A percentile compares a stretch with the other conserved stretches of the same genome.
phyloP scores from a whole-genome alignment of 1,140 invertebrate species.

The Drosophila sturtevanti region DNA sequence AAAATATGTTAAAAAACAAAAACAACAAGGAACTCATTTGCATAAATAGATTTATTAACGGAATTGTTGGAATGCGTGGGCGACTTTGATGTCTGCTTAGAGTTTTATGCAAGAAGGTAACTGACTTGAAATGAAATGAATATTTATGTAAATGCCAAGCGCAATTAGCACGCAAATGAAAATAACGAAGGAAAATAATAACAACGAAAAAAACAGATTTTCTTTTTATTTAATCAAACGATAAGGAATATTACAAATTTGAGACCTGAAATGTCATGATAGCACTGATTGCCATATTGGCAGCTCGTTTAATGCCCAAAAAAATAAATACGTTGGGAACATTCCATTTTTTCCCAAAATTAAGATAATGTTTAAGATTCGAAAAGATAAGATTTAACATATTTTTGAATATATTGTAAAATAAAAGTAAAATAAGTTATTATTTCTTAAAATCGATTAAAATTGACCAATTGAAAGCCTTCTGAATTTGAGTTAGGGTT shows the following conservation, averaged over 20 bases:
- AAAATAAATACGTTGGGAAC: too few species aligned
- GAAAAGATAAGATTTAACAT: too few species aligned
- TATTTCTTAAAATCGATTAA: too few species aligned
- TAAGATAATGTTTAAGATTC: conserved; percentile 31
- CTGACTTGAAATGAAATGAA: conserved; percentile 37
- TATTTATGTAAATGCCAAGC: conserved; percentile 59
- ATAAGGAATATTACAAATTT: conserved; percentile 46
- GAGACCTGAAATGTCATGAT: conserved; percentile 68
- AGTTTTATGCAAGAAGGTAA: conserved; percentile 13
- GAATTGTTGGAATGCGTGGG: conserved; percentile 29
- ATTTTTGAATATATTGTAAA: too few species aligned
- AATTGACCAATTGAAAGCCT: too few species aligned
- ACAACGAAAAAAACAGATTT: conserved; percentile 23
- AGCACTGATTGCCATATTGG: conserved; percentile 73
- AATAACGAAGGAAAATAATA: conserved; percentile 39
- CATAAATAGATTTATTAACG: conserved; percentile 71
- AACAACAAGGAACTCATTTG: conserved; percentile 62
- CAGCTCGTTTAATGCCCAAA: conserved; percentile 62
- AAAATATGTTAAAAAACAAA: conserved; percentile 42
- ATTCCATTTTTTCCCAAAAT: too few species aligned
- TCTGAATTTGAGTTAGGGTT: too few species aligned
- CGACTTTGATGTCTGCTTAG: conserved; percentile 56
- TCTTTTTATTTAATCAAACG: background rate
- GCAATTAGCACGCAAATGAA: conserved; percentile 67
- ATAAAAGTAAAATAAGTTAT: too few species aligned